Evolutionary conservation across 2,797 vertebrate genomes (phyloP).

Genomic region (Neosilurus hyrtlii): DNA sequence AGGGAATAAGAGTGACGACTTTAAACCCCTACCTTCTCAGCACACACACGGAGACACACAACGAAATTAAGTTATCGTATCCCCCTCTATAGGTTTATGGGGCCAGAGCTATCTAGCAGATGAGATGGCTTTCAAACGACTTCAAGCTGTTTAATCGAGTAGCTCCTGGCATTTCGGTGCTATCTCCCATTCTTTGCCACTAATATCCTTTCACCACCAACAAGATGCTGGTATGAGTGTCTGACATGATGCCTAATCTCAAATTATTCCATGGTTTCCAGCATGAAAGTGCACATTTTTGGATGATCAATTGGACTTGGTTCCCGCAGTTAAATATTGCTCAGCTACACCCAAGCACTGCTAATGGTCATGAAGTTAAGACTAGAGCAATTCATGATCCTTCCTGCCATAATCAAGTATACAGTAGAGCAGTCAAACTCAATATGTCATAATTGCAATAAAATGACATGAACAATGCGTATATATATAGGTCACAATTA

Average conservation of each 20-base stretch:
- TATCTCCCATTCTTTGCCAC: neutral
- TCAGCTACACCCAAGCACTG: neutral
- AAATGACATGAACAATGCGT: neutral
- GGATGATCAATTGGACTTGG: neutral
- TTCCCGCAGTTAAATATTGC: neutral
- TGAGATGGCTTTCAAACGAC: constrained; percentile 31
- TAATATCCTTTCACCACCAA: neutral
- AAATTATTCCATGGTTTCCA: neutral
- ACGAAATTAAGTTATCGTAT: constrained; percentile 23
- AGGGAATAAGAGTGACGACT: constrained; percentile 44
- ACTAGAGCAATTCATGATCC: neutral
- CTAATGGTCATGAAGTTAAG: neutral
- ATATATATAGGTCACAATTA: neutral
- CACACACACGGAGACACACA: constrained; percentile 6
- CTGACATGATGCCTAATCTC: neutral
- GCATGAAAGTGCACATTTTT: neutral
- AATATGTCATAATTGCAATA: neutral
- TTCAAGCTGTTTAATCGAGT: constrained; percentile 14
- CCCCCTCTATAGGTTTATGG: constrained; percentile 15
- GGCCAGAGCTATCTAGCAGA: constrained; percentile 37
- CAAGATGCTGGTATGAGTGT: neutral
- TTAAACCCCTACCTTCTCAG: constrained; percentile 5
- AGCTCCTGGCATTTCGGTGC: constrained; percentile 1
- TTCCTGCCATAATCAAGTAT: neutral
- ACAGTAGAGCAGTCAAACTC: neutral